A percentile compares a stretch with the other conserved stretches of the same genome.
Evolutionary conservation across 2,797 vertebrate species (phyloP).

Genomic region (Apogon hyalosoma): DNA sequence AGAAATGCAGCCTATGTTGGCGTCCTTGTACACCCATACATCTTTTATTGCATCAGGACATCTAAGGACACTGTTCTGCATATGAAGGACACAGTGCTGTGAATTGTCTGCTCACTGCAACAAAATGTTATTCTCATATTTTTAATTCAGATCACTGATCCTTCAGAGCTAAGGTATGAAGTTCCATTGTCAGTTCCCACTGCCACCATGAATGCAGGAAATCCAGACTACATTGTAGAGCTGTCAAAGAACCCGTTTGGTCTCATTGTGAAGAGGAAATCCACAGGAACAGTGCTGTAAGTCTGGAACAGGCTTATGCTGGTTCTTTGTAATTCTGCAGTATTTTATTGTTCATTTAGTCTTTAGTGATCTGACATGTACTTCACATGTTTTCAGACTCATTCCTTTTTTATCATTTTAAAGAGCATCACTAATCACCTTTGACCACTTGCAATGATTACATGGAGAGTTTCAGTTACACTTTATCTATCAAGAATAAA

Average conservation of each 20-base stretch:
- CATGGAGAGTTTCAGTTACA: too few relatives aligned
- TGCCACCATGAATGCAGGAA: constrained; percentile 75
- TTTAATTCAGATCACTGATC: constrained; percentile 83
- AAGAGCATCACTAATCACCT: too few relatives aligned
- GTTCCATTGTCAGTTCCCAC: constrained; percentile 85
- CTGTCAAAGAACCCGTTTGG: constrained; percentile 85
- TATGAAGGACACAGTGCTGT: neutral
- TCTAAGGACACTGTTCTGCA: too few relatives aligned
- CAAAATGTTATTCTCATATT: neutral
- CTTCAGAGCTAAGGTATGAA: constrained; percentile 81
- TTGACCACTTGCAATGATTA: too few relatives aligned
- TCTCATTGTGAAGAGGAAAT: constrained; percentile 79
- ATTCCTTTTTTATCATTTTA: too few relatives aligned
- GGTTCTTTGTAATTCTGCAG: neutral
- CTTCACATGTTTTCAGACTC: too few relatives aligned
- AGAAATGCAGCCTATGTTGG: too few relatives aligned
- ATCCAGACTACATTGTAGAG: constrained; percentile 82
- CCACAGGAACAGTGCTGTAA: constrained; percentile 81
- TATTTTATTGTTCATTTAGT: neutral
- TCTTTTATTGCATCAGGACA: too few relatives aligned
- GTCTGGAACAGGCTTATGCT: constrained; percentile 7
- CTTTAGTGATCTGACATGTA: too few relatives aligned
- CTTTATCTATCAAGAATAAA: too few relatives aligned
- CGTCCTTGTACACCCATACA: too few relatives aligned
- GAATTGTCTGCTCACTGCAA: neutral